Evolutionary conservation across 2,113 vertebrate genomes (phyloP).

Genomic region (Eidolon helvum): DNA sequence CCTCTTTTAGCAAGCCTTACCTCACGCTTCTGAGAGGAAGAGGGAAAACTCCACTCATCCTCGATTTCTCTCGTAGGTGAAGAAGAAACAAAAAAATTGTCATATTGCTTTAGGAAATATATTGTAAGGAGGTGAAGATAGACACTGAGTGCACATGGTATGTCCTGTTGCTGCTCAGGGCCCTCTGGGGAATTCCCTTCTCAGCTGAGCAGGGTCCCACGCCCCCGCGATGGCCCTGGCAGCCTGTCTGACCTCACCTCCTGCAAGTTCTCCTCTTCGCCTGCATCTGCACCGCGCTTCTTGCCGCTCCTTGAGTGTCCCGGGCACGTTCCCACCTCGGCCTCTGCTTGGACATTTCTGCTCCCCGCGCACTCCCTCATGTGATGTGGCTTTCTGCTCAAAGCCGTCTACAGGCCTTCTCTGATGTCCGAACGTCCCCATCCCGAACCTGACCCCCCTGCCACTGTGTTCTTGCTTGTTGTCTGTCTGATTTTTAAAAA

Average conservation of each 20-base stretch:
- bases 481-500: not conserved
- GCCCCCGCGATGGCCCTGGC: not conserved
- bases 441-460: not conserved
- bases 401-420: not conserved
- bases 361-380: not conserved
- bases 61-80: not conserved
- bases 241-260: not conserved
- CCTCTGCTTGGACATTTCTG: not conserved
- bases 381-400: not conserved
- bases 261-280: fast-evolving
- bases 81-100: not conserved
- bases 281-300: not conserved
- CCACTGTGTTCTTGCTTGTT: not conserved
- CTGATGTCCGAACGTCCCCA: too few relatives aligned
- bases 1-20: not conserved
- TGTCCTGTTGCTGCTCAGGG: not conserved
- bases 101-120: not conserved
- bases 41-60: not conserved
- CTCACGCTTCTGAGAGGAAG: not conserved
- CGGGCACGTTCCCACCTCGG: not conserved
- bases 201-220: not conserved
- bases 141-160: not conserved
- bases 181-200: not conserved
- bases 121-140: not conserved
- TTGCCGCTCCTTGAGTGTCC: not conserved